Evolutionary conservation across 1,140 invertebrate species (phyloP).

Genomic region (Melipona quadrifasciata): DNA sequence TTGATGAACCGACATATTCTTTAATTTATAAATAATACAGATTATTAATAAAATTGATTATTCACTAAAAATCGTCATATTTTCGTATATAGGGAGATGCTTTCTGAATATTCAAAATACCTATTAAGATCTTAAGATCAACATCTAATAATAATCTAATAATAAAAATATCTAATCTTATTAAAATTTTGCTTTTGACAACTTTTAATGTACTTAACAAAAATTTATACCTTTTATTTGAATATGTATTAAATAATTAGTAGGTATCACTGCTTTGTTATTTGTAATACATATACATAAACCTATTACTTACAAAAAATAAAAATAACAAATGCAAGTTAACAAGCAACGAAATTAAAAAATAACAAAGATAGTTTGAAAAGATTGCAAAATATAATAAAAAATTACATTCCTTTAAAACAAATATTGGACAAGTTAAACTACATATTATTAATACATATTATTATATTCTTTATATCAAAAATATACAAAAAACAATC

Average conservation of each 20-base stretch:
- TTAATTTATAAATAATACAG: not conserved
- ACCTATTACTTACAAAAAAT: not conserved
- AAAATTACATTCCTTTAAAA: slow-evolving; percentile 1
- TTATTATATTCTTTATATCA: slow-evolving; percentile 10
- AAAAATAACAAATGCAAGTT: not conserved
- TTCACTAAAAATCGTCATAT: not conserved
- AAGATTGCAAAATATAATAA: not conserved
- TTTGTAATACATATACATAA: not conserved
- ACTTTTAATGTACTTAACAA: not conserved
- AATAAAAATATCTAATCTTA: slow-evolving; percentile 43
- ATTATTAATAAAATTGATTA: not conserved
- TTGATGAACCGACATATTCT: not conserved
- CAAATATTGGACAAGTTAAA: slow-evolving; percentile 10
- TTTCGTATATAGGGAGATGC: slow-evolving; percentile 35
- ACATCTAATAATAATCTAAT: not conserved
- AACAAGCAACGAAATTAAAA: not conserved
- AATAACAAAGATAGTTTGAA: not conserved
- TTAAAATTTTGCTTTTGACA: slow-evolving; percentile 41
- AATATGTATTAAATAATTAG: not conserved
- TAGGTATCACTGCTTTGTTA: not conserved
- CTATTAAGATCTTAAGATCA: not conserved
- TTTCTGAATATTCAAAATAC: slow-evolving; percentile 29
- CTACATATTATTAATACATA: not conserved
- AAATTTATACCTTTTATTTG: not conserved
- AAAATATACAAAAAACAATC: not conserved